Percentiles rank a stretch among this genome's conserved stretches.
phyloP scores from a whole-genome alignment of 2,888 invertebrate genomes.

The Shargacucullia verbasci region DNA sequence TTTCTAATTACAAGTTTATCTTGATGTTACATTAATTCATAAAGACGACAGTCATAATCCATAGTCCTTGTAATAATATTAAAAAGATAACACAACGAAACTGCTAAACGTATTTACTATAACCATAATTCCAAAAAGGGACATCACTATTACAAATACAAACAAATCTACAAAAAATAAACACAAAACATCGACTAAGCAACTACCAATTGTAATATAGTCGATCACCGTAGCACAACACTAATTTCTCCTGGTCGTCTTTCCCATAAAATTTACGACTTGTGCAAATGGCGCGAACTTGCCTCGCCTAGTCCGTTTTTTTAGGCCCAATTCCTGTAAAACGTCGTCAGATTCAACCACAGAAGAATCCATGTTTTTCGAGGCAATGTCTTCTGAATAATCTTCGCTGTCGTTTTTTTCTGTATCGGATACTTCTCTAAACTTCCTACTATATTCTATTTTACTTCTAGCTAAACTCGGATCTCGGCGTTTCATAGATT shows the following conservation, averaged over 20 bases:
- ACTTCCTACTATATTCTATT: constrained; percentile 69
- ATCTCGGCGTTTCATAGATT: constrained; percentile 64
- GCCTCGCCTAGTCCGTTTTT: constrained; percentile 73
- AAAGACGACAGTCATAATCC: constrained; percentile 30
- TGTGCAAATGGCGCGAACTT: constrained; percentile 79
- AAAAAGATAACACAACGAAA: constrained; percentile 18
- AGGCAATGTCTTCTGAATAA: constrained; percentile 73
- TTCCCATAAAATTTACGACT: constrained; percentile 84
- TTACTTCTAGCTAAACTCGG: constrained; percentile 59
- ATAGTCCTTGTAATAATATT: constrained; percentile 26
- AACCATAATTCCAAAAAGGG: constrained; percentile 16
- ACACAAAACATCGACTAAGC: constrained; percentile 42
- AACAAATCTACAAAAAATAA: constrained; percentile 39
- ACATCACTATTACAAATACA: constrained; percentile 39
- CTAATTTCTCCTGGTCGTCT: constrained; percentile 75
- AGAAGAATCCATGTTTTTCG: constrained; percentile 78
- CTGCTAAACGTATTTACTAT: constrained; percentile 8
- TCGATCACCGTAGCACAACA: constrained; percentile 50
- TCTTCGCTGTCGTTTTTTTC: constrained; percentile 79
- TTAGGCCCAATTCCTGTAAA: constrained; percentile 71
- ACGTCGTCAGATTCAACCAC: constrained; percentile 75
- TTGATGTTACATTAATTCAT: constrained; percentile 31
- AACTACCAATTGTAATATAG: constrained; percentile 59
- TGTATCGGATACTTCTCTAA: constrained; percentile 69
- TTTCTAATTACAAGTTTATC: constrained; percentile 45